phyloP scores from a whole-genome alignment of 1,140 invertebrate genomes.

The Procambarus virginalis region DNA sequence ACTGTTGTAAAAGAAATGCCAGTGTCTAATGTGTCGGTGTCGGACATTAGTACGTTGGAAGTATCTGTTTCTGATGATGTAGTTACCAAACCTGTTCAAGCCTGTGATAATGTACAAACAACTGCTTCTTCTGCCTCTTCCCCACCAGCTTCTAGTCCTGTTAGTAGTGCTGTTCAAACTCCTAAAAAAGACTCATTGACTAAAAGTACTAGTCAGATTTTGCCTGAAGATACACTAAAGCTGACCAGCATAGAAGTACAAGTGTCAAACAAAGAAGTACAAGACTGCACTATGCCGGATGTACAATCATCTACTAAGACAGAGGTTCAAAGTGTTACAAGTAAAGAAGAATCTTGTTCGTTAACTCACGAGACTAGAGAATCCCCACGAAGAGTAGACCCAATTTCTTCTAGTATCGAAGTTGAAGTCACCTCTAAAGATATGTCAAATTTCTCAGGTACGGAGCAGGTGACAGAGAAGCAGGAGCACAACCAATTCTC shows the following conservation, averaged over 20 bases:
- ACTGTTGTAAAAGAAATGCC: slow-evolving; percentile 31
- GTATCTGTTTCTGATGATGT: slow-evolving; percentile 40
- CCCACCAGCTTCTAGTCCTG: slow-evolving; percentile 56
- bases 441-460: not conserved
- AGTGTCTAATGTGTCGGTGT: slow-evolving; percentile 25
- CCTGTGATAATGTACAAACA: slow-evolving; percentile 68
- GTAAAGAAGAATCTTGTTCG: slow-evolving; percentile 18
- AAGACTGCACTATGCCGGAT: slow-evolving; percentile 25
- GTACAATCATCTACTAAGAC: slow-evolving; percentile 23
- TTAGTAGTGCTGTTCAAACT: slow-evolving; percentile 50
- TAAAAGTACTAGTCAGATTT: slow-evolving; percentile 28
- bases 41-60: slow-evolving; percentile 26
- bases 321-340: slow-evolving; percentile 19
- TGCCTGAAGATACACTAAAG: slow-evolving; percentile 34
- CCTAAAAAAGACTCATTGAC: slow-evolving; percentile 34
- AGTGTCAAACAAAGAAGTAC: slow-evolving; percentile 46
- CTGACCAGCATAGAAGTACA: slow-evolving; percentile 41
- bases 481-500: not conserved
- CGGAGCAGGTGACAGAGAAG: slow-evolving; percentile 7
- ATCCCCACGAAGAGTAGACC: not conserved
- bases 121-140: slow-evolving; percentile 34
- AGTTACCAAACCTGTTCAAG: slow-evolving; percentile 13
- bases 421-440: slow-evolving; percentile 1
- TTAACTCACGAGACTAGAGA: not conserved
- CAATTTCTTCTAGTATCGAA: slow-evolving; percentile 17